Base-by-base conservation (phyloP, 2,888 invertebrate species). In the Crossocerus cetratus region DNA sequence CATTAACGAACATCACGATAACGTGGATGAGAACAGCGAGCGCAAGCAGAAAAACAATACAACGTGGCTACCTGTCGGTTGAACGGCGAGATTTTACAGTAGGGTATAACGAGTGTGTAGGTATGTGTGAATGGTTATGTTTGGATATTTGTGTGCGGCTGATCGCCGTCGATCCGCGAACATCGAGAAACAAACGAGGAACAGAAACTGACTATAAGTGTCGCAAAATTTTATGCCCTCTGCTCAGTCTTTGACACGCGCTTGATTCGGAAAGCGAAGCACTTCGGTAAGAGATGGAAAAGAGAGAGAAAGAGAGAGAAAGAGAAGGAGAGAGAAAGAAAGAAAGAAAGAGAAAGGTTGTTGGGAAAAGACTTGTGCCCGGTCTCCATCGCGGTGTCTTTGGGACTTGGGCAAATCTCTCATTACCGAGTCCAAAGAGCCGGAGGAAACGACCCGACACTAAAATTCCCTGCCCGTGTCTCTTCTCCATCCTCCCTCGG, bases 191-290 rank as follows among this genome's bases (percentile, higher is more conserved):
- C 70, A 88, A 88, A 86, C 87, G 86, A 89, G 89, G 89, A 89
- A 89, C 89, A 89, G 87, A 89, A 86, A 89, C 85, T 89, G 89
- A 89, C 89, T 89, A 89, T 89, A 86, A 87, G 72, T 85, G 85
- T 84, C 81, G 84, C 82, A 85, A 88, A 89, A 89, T 88, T 84
- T 84, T 87, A 87, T 87, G 89, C 87, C 89, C 84, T 83, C 73
- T 83, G 78, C 82, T 86, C 85, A 86, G 84, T 85, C 83, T 86
- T 86, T 80, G 81, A 70, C 79, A 69, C 53, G 43, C 67, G 71
- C 58, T 66, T 55, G 49, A 59, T 61, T 65, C 16, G 49, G 32
- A 32, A 32, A 32, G 8, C 32, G 11, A 32, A 32, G 32, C 32
- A 32, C 32, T 32, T 32, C 32, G 32, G 32, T 4, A 32, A 4